Conservation (phyloP, 92 coral and sea anemone genomes). For the Chrysogorgia sp. region DNA sequence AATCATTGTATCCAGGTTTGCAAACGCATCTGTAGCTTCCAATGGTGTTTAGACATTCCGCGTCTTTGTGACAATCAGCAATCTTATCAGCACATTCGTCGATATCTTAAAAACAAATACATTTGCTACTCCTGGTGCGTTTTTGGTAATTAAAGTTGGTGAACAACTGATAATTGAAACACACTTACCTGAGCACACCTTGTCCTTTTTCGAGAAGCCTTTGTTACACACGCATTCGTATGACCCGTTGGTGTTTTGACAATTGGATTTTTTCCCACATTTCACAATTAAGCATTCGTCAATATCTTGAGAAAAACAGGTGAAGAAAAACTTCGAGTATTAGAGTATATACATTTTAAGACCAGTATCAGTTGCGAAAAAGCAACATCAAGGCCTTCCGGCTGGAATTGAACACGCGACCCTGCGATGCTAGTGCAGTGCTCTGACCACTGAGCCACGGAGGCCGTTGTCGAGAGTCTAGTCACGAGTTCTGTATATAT, state of each 20-base stretch:
- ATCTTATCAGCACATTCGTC: constrained; percentile 40
- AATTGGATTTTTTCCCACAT: constrained; percentile 39
- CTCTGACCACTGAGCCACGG: no score
- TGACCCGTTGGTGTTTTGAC: constrained; percentile 50
- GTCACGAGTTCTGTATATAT: no score
- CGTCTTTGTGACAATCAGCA: neutral
- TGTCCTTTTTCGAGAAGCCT: constrained; percentile 49
- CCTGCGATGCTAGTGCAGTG: no score
- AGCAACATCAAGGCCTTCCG: no score
- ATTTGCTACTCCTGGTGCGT: neutral
- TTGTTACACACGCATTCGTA: constrained; percentile 42
- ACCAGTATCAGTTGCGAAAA: no score
- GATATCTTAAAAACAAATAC: neutral
- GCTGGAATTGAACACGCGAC: no score
- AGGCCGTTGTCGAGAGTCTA: no score
- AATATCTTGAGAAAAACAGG: constrained; percentile 2
- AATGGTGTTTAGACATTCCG: neutral
- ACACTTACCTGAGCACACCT: constrained; percentile 40
- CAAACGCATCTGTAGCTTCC: neutral
- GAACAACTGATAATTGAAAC: neutral
- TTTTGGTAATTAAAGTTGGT: no score
- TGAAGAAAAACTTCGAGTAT: no score
- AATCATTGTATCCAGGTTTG: no score
- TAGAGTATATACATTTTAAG: no score
- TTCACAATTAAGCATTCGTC: constrained; percentile 32